These are phyloP conservation scores for Peromyscus californicus DNA, from an alignment of 2,113 vertebrate genomes.

Conservation along the genomic window DNA sequence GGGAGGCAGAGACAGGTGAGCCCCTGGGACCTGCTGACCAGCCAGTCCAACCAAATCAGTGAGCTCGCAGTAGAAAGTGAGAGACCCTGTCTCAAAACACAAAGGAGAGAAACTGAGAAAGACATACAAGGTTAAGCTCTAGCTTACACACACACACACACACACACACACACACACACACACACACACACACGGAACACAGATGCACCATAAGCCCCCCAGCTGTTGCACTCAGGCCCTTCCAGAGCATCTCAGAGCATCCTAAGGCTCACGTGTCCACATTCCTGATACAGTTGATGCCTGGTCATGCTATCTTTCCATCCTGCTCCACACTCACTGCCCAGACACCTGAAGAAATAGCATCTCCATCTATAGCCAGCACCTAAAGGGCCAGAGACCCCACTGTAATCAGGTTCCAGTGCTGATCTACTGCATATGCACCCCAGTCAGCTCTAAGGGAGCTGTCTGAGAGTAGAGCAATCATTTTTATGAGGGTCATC, in stretches of 20 bases:
- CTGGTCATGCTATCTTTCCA: neutral
- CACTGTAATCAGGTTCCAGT: neutral
- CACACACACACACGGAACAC: neutral
- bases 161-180: neutral
- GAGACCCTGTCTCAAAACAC: neutral
- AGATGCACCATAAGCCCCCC: accelerated
- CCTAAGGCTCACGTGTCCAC: accelerated
- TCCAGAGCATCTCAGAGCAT: neutral
- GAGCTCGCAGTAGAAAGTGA: neutral
- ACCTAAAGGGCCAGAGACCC: neutral
- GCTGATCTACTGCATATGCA: neutral
- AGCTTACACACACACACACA: neutral
- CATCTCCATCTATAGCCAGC: neutral
- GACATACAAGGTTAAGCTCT: no score
- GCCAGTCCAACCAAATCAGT: neutral
- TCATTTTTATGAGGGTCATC: neutral
- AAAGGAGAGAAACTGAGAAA: neutral
- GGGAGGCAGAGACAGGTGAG: neutral
- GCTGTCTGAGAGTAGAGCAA: neutral
- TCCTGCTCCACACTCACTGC: neutral
- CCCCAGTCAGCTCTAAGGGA: neutral
- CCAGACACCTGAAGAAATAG: neutral
- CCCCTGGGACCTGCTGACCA: neutral
- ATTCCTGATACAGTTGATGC: neutral
- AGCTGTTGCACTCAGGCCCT: neutral